A percentile compares a stretch with the other conserved stretches of the same genome.
These are phyloP conservation scores for Lathamus discolor DNA, from an alignment of 2,113 vertebrate genomes.

Conservation along the genomic window DNA sequence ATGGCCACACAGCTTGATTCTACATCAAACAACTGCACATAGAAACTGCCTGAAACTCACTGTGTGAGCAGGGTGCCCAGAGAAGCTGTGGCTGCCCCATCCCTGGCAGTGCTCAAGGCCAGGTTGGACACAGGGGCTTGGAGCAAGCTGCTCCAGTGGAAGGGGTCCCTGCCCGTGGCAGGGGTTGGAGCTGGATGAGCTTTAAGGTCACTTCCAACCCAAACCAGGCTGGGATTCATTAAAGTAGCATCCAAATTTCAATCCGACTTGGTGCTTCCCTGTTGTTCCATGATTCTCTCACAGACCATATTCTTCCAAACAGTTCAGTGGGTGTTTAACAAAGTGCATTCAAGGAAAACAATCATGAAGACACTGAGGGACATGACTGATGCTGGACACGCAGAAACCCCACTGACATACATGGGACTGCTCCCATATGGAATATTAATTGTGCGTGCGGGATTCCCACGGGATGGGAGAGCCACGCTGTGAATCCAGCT, in stretches of 20 bases:
- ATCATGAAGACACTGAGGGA: not conserved
- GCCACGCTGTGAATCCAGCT: rapidly evolving
- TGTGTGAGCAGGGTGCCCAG: not conserved
- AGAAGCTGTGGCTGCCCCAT: not conserved
- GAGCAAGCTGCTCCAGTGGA: not conserved
- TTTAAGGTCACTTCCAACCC: not conserved
- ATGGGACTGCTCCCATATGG: rapidly evolving
- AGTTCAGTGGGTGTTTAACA: not conserved
- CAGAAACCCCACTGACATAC: not conserved
- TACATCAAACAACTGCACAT: not conserved
- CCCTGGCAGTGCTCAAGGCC: not conserved
- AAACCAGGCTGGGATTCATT: not conserved
- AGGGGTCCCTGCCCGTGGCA: not conserved
- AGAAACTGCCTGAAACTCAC: not conserved
- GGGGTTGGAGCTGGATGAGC: not conserved
- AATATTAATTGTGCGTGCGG: rapidly evolving
- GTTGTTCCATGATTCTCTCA: not conserved
- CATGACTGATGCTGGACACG: rapidly evolving
- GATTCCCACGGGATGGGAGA: not conserved
- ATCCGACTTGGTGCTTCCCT: not conserved
- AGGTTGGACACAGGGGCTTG: not conserved
- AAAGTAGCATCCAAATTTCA: not conserved
- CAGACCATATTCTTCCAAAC: not conserved
- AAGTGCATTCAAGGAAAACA: not conserved
- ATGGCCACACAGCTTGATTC: not conserved